Evolutionary conservation across 2,888 invertebrate genomes (phyloP).

Genomic region (Gonocerus acuteangulatus): DNA sequence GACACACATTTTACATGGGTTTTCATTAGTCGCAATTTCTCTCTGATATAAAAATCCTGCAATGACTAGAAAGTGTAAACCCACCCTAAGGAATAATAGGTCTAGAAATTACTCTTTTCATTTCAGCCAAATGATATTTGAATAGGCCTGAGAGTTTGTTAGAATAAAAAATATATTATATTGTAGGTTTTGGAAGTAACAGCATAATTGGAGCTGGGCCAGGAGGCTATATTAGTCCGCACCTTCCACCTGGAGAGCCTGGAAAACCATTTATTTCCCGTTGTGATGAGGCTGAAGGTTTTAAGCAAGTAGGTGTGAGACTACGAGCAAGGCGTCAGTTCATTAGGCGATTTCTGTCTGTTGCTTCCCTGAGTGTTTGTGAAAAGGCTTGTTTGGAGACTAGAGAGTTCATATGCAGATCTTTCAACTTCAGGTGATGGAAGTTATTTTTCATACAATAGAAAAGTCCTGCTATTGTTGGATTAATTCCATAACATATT

Average conservation of each 20-base stretch:
- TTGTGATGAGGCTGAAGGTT: slow-evolving; percentile 74
- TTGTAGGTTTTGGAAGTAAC: slow-evolving; percentile 30
- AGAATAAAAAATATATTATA: no score
- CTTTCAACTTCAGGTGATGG: slow-evolving; percentile 74
- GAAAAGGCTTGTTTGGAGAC: slow-evolving; percentile 77
- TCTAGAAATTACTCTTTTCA: no score
- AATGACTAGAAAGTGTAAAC: no score
- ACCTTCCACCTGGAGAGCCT: slow-evolving; percentile 30
- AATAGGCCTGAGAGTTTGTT: no score
- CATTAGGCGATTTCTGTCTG: slow-evolving; percentile 63
- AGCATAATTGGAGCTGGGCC: slow-evolving; percentile 21
- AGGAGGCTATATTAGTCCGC: slow-evolving; percentile 28
- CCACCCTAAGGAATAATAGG: no score
- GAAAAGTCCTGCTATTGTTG: no score
- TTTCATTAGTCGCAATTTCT: no score
- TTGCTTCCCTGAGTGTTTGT: slow-evolving; percentile 68
- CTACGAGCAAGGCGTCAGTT: slow-evolving; percentile 72
- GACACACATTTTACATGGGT: no score
- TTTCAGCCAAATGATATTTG: no score
- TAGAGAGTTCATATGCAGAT: slow-evolving; percentile 73
- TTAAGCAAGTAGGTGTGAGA: slow-evolving; percentile 69
- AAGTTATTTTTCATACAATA: no score
- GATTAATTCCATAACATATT: no score
- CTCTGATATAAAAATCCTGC: no score
- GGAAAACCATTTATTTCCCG: slow-evolving; percentile 47